These are phyloP conservation scores for Heliconius congener DNA, from an alignment of 1,140 invertebrate genomes.

Conservation along the genomic window DNA sequence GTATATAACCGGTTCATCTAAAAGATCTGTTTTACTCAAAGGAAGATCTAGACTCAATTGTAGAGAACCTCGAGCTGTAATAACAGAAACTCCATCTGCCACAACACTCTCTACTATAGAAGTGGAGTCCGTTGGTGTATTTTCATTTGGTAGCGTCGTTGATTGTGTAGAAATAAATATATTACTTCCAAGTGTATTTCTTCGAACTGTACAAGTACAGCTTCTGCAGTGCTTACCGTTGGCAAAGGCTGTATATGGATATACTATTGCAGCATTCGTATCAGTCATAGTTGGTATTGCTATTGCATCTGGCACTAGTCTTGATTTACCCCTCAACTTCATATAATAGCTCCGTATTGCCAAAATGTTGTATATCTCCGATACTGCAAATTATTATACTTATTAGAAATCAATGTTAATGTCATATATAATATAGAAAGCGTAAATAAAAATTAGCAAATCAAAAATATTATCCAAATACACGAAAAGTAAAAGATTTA, in stretches of 20 bases:
- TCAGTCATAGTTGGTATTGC: neutral
- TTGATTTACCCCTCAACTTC: slow-evolving; percentile 42
- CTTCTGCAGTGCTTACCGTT: neutral
- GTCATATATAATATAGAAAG: neutral
- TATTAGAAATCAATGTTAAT: neutral
- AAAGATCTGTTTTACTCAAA: slow-evolving; percentile 15
- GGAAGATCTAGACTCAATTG: neutral
- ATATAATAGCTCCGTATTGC: slow-evolving; percentile 46
- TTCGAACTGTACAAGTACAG: neutral
- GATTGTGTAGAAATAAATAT: neutral
- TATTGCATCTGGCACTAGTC: slow-evolving; percentile 19
- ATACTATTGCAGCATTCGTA: neutral
- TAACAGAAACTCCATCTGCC: neutral
- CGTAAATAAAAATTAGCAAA: too few relatives aligned
- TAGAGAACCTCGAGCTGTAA: neutral
- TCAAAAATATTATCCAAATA: too few relatives aligned
- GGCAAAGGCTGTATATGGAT: neutral
- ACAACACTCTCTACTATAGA: neutral
- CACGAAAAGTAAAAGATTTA: too few relatives aligned
- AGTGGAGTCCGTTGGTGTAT: neutral
- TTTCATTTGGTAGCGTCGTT: neutral
- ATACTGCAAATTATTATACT: slow-evolving; percentile 34
- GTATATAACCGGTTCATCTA: slow-evolving; percentile 39
- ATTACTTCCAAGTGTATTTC: neutral
- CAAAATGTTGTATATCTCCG: slow-evolving; percentile 45